Percentiles rank a stretch among this genome's conserved stretches.
Evolutionary conservation across 2,888 invertebrate genomes (phyloP).

Genomic region (Gerris lacustris): DNA sequence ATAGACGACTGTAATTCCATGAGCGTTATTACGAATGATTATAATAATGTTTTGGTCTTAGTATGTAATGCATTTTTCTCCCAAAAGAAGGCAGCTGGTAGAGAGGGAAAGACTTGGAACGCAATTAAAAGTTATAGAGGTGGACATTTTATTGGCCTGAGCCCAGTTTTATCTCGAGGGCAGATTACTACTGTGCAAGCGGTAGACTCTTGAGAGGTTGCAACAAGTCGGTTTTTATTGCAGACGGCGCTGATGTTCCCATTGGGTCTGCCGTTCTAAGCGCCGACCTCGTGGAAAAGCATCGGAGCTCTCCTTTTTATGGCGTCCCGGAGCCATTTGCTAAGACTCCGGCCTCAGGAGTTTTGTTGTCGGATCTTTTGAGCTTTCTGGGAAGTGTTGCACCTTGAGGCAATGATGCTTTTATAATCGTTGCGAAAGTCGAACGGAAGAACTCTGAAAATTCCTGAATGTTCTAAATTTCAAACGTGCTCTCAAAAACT

Average conservation of each 20-base stretch:
- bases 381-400: background rate
- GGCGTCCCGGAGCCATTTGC: conserved; percentile 1
- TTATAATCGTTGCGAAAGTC: too few relatives aligned
- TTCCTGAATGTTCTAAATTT: too few relatives aligned
- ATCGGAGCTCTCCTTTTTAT: background rate
- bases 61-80: too few relatives aligned
- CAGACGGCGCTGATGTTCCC: background rate
- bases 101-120: background rate
- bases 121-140: background rate
- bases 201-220: background rate
- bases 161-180: background rate
- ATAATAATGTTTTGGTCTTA: too few relatives aligned
- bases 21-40: too few relatives aligned
- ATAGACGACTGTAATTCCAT: too few relatives aligned
- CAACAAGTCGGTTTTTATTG: background rate
- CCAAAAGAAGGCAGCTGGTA: too few relatives aligned
- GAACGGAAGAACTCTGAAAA: too few relatives aligned
- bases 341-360: background rate
- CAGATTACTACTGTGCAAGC: background rate
- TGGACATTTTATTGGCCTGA: background rate
- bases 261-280: background rate
- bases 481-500: too few relatives aligned
- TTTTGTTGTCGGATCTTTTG: background rate
- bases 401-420: background rate
- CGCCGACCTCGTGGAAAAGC: background rate